Evolutionary conservation across 2,797 vertebrate genomes (phyloP), one percentile per base, ranked within the genome.

Genomic region (Neomorphus geoffroyi): DNA sequence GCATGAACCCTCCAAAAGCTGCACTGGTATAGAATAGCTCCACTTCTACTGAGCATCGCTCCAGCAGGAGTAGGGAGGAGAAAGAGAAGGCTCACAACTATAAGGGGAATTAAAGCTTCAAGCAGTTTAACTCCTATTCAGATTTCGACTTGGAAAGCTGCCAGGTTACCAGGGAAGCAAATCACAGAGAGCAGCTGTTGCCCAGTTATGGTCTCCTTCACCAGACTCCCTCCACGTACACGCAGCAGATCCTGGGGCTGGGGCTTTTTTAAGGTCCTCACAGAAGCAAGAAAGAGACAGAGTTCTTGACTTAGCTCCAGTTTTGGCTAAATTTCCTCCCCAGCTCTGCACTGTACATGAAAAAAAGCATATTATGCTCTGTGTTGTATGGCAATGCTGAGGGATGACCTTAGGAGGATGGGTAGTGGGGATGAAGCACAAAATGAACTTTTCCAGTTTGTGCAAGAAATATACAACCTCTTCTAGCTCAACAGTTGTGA

Each of bases 81-180:
- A 32, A 83, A 15, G 74, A 70, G 66, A 43, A 61, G 51, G 74
- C 74, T 95, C 10, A 1, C 0, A 6, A 18, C 70, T 90, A 0
- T 6, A 26, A 32, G 10, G 58, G 80, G 53, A 94, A 73, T 78
- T 57, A 74, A 67, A 15, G 86, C 67, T 85, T 58, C 1, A 2
- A 94, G 95, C 60, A 46, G 74, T 95, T 91, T 33, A 93, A 94
- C 64, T 93, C 64, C 67, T 62, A 12, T 69, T 93, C 86, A 92
- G 67, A 84, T 93, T 94, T 48, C 2, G 9, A 5, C 71, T 92
- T 94, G 96, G 96, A 94, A 45, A 71, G n/a, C 86, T 74, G 95
- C 94, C 94, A 94, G 96, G 93, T 97, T 97, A 95, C 95, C 90
- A 93, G 96, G 93, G 93, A 90, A 96, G 94, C 93, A 78, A 92